phyloP scores from a whole-genome alignment of 2,797 vertebrate genomes.

The Squalus acanthias region DNA sequence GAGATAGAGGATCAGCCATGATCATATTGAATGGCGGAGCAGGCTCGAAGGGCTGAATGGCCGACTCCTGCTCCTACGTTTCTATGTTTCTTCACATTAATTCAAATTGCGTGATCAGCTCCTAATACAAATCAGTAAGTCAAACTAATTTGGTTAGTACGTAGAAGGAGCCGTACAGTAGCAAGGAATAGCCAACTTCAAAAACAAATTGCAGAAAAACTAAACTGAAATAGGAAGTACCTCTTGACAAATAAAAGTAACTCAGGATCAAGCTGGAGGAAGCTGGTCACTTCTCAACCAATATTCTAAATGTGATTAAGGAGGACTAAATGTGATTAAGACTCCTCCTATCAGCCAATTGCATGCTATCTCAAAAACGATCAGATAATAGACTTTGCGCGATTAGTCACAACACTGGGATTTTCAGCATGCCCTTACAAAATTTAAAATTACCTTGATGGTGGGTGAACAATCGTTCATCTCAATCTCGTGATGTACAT shows the following conservation, averaged over 20 bases:
- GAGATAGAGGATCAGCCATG: no score
- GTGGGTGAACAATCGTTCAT: neutral
- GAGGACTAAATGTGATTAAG: neutral
- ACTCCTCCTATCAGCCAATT: neutral
- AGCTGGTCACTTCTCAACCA: neutral
- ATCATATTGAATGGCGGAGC: no score
- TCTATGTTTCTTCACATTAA: neutral
- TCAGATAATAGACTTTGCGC: neutral
- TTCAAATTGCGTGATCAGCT: neutral
- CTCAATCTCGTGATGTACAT: neutral
- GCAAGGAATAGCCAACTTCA: neutral
- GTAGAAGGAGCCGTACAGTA: neutral
- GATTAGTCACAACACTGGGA: neutral
- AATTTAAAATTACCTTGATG: neutral
- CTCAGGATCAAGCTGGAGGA: neutral
- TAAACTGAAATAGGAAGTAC: neutral
- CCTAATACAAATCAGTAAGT: neutral
- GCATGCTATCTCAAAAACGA: neutral
- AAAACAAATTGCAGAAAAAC: neutral
- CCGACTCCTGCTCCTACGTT: no score
- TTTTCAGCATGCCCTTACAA: neutral
- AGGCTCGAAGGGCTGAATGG: no score
- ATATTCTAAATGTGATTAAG: neutral
- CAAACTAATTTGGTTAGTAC: neutral
- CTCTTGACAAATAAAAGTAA: neutral